phyloP scores from a whole-genome alignment of 1,140 invertebrate species.

The Hypothenemus hampei region DNA sequence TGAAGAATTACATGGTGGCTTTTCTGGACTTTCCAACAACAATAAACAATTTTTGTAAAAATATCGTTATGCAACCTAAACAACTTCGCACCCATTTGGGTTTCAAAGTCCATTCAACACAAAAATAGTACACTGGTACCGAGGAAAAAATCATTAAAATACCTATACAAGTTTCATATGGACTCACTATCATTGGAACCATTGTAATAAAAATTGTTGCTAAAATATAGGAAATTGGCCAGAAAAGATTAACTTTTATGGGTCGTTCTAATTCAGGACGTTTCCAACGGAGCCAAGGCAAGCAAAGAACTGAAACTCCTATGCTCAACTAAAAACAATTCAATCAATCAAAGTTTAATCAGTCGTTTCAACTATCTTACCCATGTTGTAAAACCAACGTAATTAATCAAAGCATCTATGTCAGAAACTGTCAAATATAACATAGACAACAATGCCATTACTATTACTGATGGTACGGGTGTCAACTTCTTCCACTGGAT shows the following conservation, averaged over 20 bases:
- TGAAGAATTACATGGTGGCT: no score
- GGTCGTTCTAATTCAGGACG: conserved; percentile 84
- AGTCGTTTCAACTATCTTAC: no score
- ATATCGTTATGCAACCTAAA: conserved; percentile 61
- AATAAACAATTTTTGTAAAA: conserved; percentile 61
- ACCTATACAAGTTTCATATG: conserved; percentile 91
- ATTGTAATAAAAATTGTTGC: conserved; percentile 89
- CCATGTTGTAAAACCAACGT: conserved; percentile 98
- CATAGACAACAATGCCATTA: conserved; percentile 88
- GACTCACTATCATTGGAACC: conserved; percentile 89
- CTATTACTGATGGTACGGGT: conserved; percentile 89
- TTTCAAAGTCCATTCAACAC: conserved; percentile 85
- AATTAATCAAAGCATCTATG: conserved; percentile 93
- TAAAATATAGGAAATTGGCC: conserved; percentile 84
- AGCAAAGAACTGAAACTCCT: conserved; percentile 87
- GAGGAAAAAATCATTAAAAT: conserved; percentile 89
- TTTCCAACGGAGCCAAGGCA: conserved; percentile 87
- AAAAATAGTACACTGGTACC: conserved; percentile 88
- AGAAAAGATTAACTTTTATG: conserved; percentile 91
- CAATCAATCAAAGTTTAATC: background rate
- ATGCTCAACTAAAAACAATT: conserved; percentile 76
- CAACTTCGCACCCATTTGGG: conserved; percentile 65
- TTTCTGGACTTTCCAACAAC: conserved; percentile 61
- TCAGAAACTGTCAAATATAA: conserved; percentile 89
- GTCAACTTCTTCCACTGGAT: conserved; percentile 85